Evolutionary conservation across 2,113 vertebrate species (phyloP).

Genomic region (Pollachius pollachius): DNA sequence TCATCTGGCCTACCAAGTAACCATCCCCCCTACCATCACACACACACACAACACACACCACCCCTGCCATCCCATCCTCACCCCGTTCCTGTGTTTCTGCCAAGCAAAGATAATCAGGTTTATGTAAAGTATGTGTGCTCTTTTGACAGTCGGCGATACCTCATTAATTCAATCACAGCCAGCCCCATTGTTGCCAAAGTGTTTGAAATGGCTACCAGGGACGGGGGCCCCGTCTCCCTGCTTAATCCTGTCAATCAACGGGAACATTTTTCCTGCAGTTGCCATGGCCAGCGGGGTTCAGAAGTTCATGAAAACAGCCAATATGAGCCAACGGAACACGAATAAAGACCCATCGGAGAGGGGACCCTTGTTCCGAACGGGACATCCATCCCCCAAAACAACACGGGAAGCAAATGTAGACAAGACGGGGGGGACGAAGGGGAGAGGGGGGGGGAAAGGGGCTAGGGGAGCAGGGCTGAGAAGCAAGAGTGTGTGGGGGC

Average conservation of each 20-base stretch:
- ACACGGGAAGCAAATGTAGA: slow-evolving; percentile 97
- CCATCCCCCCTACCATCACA: neutral
- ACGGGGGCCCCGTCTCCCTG: slow-evolving; percentile 74
- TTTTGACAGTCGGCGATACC: slow-evolving; percentile 97
- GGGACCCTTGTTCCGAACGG: slow-evolving; percentile 86
- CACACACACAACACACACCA: slow-evolving; percentile 1
- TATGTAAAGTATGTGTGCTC: slow-evolving; percentile 99
- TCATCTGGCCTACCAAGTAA: slow-evolving; percentile 22
- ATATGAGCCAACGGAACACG: slow-evolving; percentile 97
- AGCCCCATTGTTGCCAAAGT: slow-evolving; percentile 96
- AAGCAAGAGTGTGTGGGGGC: slow-evolving; percentile 39
- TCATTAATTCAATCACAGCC: slow-evolving; percentile 99
- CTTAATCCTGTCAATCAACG: slow-evolving; percentile 99
- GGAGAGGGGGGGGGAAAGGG: slow-evolving; percentile 65
- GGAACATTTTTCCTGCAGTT: slow-evolving; percentile 99
- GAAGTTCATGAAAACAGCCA: slow-evolving; percentile 99
- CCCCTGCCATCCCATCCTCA: slow-evolving; percentile 49
- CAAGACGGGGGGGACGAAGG: slow-evolving; percentile 83
- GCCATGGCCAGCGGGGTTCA: slow-evolving; percentile 92
- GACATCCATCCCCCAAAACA: slow-evolving; percentile 95
- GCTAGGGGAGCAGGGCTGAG: slow-evolving; percentile 76
- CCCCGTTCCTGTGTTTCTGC: slow-evolving; percentile 89
- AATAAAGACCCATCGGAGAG: slow-evolving; percentile 98
- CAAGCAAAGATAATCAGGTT: slow-evolving; percentile 99
- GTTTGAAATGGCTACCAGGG: slow-evolving; percentile 98